Evolutionary conservation across 2,888 invertebrate genomes (phyloP), one percentile per base, ranked within the genome.

Genomic region (Drosophila austrosaltans): DNA sequence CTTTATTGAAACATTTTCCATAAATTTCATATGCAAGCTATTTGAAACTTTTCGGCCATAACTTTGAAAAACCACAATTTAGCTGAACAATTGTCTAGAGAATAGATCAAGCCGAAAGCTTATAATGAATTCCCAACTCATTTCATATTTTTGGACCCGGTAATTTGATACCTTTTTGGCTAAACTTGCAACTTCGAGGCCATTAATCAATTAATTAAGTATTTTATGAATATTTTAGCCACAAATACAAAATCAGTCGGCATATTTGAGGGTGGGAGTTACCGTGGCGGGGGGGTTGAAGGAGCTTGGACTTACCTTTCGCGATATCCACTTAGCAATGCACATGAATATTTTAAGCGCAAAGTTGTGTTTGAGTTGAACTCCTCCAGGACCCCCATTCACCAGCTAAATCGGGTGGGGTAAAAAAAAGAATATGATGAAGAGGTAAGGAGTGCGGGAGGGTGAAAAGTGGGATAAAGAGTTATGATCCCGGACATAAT

Each of bases 141-240:
- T 48, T 48, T 48, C 25, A 57, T 44, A 7, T 42, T 42, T 36
- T 28, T 20, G n/a, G 16, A 57, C 44, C 39, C 20, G 61, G 65
- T 69, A 75, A 82, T 70, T 76, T 76, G 82, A 82, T 84, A 79
- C 81, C 81, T 68, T 79, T 76, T 67, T 70, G 73, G 75, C 36
- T 58, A 70, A 74, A 81, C 82, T 84, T 79, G 72, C 77, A 78
- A 71, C 81, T 84, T 80, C 76, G 66, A 76, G 79, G 76, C 80
- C 88, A 89, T 89, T 89, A 88, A 89, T 89, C 89, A 89, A 89
- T 89, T 88, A 89, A 89, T 89, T 89, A 88, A 75, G 78, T 77
- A 86, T 83, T 79, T 87, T 85, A 88, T 89, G 88, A 85, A 88
- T 85, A 86, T 79, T 89, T 85, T 58, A 83, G 69, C 76, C 72